Evolutionary conservation across 2,888 invertebrate species (phyloP).

Genomic region (Melolontha melolontha): DNA sequence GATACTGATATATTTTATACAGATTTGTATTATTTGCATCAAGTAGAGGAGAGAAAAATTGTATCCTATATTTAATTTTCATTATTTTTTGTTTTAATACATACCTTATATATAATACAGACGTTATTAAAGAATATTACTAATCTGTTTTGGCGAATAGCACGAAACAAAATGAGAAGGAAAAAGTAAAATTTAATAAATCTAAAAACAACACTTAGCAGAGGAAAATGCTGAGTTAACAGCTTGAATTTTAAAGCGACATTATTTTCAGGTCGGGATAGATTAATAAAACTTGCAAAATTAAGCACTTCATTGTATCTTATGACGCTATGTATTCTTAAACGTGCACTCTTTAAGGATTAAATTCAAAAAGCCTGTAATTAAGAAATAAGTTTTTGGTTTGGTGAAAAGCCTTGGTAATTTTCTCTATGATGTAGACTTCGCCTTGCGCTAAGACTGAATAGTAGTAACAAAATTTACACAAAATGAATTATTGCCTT

Average conservation of each 20-base stretch:
- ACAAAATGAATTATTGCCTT: no score
- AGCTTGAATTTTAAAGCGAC: slow-evolving; percentile 38
- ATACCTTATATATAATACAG: no score
- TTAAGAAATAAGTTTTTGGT: slow-evolving; percentile 36
- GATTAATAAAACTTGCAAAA: slow-evolving; percentile 43
- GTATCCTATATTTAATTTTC: no score
- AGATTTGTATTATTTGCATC: no score
- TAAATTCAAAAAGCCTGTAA: slow-evolving; percentile 32
- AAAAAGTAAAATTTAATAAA: slow-evolving; percentile 33
- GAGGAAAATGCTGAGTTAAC: slow-evolving; percentile 25
- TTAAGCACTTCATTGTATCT: slow-evolving; percentile 39
- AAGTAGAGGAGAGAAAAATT: no score
- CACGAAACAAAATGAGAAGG: no score
- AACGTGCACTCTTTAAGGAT: slow-evolving; percentile 24
- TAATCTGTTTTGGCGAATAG: no score
- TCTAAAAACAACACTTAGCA: slow-evolving; percentile 11
- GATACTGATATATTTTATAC: no score
- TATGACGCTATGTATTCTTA: slow-evolving; percentile 16
- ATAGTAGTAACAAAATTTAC: no score
- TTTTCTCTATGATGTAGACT: slow-evolving; percentile 9
- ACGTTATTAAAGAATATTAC: no score
- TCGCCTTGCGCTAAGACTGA: not conserved
- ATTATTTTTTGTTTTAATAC: no score
- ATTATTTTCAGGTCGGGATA: slow-evolving; percentile 35
- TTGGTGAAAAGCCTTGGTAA: slow-evolving; percentile 19